phyloP scores from a whole-genome alignment of 2,113 vertebrate genomes.

The Butorides virescens region DNA sequence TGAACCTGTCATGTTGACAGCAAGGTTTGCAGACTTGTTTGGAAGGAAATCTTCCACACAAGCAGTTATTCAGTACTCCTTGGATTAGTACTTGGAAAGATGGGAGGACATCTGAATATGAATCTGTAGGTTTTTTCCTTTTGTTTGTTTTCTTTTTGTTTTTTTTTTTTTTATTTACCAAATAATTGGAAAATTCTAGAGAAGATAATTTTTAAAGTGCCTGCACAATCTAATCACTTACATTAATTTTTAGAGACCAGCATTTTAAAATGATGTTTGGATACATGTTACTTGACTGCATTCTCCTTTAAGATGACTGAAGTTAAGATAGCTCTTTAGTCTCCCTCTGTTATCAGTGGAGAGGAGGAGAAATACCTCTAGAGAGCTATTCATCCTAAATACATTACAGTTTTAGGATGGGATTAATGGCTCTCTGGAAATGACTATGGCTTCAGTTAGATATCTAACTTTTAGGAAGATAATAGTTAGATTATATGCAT shows the following conservation, averaged over 20 bases:
- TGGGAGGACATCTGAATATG: neutral
- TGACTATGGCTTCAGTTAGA: constrained; percentile 3
- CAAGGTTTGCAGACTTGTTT: neutral
- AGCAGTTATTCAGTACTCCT: neutral
- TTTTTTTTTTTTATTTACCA: neutral
- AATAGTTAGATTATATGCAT: neutral
- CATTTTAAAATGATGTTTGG: neutral
- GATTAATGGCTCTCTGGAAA: constrained; percentile 39
- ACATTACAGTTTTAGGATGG: constrained; percentile 34
- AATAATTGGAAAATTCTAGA: neutral
- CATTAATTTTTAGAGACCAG: neutral
- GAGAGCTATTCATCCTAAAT: constrained; percentile 31
- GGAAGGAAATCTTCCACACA: neutral
- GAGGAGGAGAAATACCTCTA: constrained; percentile 8
- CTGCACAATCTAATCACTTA: neutral
- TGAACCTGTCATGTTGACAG: neutral
- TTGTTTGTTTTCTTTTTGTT: neutral
- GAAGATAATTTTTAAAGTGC: neutral
- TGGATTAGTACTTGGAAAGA: neutral
- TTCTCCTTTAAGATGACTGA: neutral
- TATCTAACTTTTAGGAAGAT: constrained; percentile 2
- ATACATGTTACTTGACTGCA: neutral
- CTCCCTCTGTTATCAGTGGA: neutral
- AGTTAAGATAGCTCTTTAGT: neutral
- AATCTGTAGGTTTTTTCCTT: neutral